phyloP scores from a whole-genome alignment of 2,113 vertebrate species.

The Platanista minor region DNA sequence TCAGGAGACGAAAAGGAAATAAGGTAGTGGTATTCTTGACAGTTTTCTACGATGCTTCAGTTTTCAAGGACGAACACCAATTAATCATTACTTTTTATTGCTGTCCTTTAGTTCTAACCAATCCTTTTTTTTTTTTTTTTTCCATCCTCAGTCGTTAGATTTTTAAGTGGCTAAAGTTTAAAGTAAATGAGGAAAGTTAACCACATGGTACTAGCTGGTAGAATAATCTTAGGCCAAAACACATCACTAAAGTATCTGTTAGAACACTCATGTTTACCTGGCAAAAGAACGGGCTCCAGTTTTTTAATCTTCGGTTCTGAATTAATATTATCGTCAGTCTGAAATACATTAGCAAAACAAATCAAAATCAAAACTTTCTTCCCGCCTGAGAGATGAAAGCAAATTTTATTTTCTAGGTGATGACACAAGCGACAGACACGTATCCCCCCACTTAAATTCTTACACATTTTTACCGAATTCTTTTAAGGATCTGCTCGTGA shows the following conservation, averaged over 20 bases:
- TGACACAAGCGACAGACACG: background rate
- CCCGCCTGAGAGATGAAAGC: background rate
- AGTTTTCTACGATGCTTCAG: background rate
- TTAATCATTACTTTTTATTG: background rate
- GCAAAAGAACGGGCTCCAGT: slow-evolving; percentile 91
- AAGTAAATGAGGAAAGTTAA: background rate
- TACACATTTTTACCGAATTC: background rate
- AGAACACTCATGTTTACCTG: slow-evolving; percentile 82
- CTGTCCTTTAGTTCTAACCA: background rate
- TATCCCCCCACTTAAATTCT: background rate
- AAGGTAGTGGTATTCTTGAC: background rate
- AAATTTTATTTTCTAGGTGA: background rate
- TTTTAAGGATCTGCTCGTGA: background rate
- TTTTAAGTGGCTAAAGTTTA: background rate
- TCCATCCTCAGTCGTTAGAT: background rate
- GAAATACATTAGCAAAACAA: slow-evolving; percentile 35
- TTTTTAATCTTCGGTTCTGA: slow-evolving; percentile 91
- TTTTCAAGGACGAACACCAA: background rate
- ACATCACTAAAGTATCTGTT: background rate
- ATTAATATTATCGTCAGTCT: slow-evolving; percentile 87
- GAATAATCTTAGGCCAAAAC: background rate
- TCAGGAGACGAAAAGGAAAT: background rate
- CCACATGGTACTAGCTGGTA: background rate
- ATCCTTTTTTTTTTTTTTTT: background rate
- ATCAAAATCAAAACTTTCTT: background rate